Conservation (phyloP, 2,888 invertebrate species). For the Autographa gamma region DNA sequence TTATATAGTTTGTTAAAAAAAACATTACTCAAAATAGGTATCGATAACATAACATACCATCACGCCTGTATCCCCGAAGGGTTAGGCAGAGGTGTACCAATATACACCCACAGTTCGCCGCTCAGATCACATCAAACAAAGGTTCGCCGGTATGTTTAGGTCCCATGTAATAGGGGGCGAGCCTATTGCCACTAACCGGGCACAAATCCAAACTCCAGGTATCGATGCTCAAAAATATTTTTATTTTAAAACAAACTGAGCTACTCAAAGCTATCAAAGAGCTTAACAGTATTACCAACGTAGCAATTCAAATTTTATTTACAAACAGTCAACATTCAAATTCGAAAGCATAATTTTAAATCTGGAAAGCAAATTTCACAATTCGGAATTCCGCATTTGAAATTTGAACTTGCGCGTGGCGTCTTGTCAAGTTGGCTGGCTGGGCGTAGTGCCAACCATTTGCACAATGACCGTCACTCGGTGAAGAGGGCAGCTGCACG, state of each 20-base stretch:
- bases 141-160: too few relatives aligned
- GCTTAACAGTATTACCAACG: background rate
- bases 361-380: background rate
- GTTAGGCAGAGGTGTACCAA: too few relatives aligned
- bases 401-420: conserved; percentile 22
- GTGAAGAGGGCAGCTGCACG: conserved; percentile 29
- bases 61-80: too few relatives aligned
- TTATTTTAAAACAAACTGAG: background rate
- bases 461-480: conserved; percentile 45
- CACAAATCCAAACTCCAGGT: too few relatives aligned
- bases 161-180: too few relatives aligned
- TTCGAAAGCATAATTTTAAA: background rate
- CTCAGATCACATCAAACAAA: too few relatives aligned
- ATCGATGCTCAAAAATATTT: too few relatives aligned
- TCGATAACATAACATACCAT: too few relatives aligned
- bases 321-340: background rate
- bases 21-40: too few relatives aligned
- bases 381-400: background rate
- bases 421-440: conserved; percentile 15
- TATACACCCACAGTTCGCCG: too few relatives aligned
- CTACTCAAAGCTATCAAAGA: background rate
- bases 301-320: background rate
- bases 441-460: conserved; percentile 49
- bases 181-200: too few relatives aligned
- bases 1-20: too few relatives aligned